Percentiles rank a stretch among this genome's conserved stretches.
Conservation (phyloP, 2,888 invertebrate species). For the Unio pictorum region DNA sequence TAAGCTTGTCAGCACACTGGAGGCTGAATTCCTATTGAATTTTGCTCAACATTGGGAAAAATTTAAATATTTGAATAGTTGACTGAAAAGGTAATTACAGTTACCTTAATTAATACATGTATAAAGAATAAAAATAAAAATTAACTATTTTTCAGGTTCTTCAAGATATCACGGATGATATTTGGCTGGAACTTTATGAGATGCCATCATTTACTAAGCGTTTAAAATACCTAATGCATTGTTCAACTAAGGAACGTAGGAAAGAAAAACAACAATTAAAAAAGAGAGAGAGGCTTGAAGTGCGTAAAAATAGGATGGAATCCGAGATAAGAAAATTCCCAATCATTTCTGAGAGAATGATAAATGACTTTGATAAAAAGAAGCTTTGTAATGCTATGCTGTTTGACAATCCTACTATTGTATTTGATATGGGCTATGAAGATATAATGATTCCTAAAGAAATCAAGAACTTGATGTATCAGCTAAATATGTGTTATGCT, state of each 20-base stretch:
- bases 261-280: neutral
- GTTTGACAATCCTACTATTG: neutral
- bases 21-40: too few relatives aligned
- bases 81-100: too few relatives aligned
- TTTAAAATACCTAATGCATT: neutral
- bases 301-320: neutral
- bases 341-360: neutral
- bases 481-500: neutral
- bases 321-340: neutral
- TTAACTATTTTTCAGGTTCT: too few relatives aligned
- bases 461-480: neutral
- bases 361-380: neutral
- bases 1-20: too few relatives aligned
- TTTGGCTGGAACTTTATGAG: too few relatives aligned
- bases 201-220: too few relatives aligned
- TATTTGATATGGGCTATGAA: neutral
- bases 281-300: neutral
- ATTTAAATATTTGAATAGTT: too few relatives aligned
- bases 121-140: too few relatives aligned
- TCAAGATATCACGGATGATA: too few relatives aligned
- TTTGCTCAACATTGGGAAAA: too few relatives aligned
- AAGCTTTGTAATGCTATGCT: slow-evolving; percentile 1
- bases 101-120: too few relatives aligned
- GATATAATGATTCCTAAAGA: neutral
- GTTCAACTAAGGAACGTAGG: neutral